phyloP scores from a whole-genome alignment of 2,797 vertebrate genomes.

The Eurystomus glaucurus region DNA sequence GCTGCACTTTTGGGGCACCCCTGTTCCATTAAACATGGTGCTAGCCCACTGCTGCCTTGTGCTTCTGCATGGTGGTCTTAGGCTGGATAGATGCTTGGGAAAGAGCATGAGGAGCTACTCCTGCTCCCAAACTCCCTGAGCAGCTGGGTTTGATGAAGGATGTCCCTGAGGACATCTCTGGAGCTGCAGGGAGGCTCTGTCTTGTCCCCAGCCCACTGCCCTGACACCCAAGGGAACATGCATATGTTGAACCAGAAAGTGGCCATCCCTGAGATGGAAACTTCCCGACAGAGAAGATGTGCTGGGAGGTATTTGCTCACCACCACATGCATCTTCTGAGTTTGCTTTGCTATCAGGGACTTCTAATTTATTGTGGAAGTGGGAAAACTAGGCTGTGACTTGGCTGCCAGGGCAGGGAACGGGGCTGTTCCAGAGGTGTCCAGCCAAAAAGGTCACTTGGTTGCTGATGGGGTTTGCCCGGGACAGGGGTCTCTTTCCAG shows the following conservation, averaged over 20 bases:
- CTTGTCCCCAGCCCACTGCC: not conserved
- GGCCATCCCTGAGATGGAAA: not conserved
- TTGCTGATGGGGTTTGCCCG: not conserved
- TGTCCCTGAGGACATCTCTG: not conserved
- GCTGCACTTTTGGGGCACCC: accelerated
- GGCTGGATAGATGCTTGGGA: not conserved
- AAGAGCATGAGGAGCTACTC: not conserved
- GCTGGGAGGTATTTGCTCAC: not conserved
- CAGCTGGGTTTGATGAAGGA: not conserved
- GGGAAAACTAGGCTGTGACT: not conserved
- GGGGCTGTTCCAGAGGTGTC: not conserved
- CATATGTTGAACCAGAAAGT: not conserved
- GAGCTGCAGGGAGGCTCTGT: not conserved
- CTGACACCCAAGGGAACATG: accelerated
- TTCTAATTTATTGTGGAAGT: not conserved
- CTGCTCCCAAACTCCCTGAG: not conserved
- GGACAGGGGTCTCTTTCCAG: not conserved
- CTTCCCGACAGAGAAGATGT: not conserved
- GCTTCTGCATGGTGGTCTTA: accelerated
- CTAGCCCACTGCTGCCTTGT: accelerated
- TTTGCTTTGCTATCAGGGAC: not conserved
- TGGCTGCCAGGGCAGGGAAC: not conserved
- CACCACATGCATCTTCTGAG: not conserved
- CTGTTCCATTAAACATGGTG: not conserved
- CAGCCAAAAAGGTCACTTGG: not conserved